phyloP scores from a whole-genome alignment of 2,888 invertebrate species.

The Drosophila ezoana region DNA sequence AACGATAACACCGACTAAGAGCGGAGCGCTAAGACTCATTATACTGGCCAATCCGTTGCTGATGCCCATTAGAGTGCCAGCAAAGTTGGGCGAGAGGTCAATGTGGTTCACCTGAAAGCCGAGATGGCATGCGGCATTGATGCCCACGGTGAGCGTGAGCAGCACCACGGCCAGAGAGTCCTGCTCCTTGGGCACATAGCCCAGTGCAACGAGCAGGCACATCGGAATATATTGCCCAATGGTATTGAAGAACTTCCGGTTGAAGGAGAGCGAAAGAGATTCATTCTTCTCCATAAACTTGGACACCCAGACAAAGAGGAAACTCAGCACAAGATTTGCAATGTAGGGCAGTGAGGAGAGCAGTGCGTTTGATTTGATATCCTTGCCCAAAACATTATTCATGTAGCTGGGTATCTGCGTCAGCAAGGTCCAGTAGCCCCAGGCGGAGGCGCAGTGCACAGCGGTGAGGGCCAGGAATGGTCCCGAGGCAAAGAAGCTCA shows the following conservation, averaged over 20 bases:
- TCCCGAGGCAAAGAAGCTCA: slow-evolving; percentile 89
- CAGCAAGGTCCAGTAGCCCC: slow-evolving; percentile 94
- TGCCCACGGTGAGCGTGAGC: slow-evolving; percentile 90
- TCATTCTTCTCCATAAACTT: slow-evolving; percentile 85
- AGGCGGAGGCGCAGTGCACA: slow-evolving; percentile 90
- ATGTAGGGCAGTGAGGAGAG: slow-evolving; percentile 91
- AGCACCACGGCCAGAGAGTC: slow-evolving; percentile 87
- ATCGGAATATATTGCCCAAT: slow-evolving; percentile 90
- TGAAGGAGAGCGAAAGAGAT: slow-evolving; percentile 81
- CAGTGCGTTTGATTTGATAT: slow-evolving; percentile 90
- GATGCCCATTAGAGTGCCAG: slow-evolving; percentile 94
- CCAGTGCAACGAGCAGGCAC: slow-evolving; percentile 87
- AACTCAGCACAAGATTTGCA: slow-evolving; percentile 89
- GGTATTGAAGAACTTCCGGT: slow-evolving; percentile 86
- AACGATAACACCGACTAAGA: slow-evolving; percentile 89
- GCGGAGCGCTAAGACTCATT: slow-evolving; percentile 91
- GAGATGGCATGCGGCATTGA: slow-evolving; percentile 91
- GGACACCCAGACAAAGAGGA: slow-evolving; percentile 89
- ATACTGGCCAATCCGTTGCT: slow-evolving; percentile 92
- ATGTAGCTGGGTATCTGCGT: slow-evolving; percentile 93
- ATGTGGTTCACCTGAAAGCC: slow-evolving; percentile 94
- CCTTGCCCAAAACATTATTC: slow-evolving; percentile 89
- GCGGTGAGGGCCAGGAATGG: slow-evolving; percentile 91
- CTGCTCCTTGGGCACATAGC: slow-evolving; percentile 85
- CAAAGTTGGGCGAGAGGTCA: slow-evolving; percentile 93